A percentile compares a stretch with the other conserved stretches of the same genome.
phyloP scores from a whole-genome alignment of 2,797 vertebrate genomes.

The Alosa sapidissima region DNA sequence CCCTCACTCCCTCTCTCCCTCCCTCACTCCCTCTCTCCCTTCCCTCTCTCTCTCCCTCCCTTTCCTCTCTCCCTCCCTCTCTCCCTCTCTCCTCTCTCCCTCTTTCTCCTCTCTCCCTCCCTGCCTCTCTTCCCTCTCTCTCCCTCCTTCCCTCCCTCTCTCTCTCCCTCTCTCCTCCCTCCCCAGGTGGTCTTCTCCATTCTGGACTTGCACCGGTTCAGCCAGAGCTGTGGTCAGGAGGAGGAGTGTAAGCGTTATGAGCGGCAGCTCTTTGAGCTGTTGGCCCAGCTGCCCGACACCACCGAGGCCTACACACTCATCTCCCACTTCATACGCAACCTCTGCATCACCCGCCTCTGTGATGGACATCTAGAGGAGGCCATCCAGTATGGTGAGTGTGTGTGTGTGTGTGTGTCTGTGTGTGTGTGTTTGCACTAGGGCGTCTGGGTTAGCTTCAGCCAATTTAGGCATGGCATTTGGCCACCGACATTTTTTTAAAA shows the following conservation, averaged over 20 bases:
- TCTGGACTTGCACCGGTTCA: slow-evolving; percentile 41
- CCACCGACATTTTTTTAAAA: no score
- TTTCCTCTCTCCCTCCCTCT: no score
- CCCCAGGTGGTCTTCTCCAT: slow-evolving; percentile 35
- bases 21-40: background rate
- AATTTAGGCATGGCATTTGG: no score
- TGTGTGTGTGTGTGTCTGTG: background rate
- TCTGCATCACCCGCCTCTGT: slow-evolving; percentile 34
- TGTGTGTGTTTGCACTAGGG: background rate
- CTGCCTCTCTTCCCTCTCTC: background rate
- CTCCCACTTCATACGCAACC: slow-evolving; percentile 31
- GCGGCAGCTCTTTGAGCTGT: background rate
- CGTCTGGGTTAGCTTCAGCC: no score
- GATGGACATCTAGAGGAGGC: slow-evolving; percentile 31
- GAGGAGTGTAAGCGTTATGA: slow-evolving; percentile 9
- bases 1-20: background rate
- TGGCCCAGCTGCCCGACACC: slow-evolving; percentile 21
- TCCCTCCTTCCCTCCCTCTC: background rate
- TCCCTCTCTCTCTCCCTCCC: background rate
- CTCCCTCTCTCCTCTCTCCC: background rate
- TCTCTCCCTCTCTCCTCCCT: background rate
- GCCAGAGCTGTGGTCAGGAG: slow-evolving; percentile 19
- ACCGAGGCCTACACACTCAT: slow-evolving; percentile 25
- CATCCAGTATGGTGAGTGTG: slow-evolving; percentile 37
- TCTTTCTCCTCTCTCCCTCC: background rate